phyloP scores from a whole-genome alignment of 2,797 vertebrate genomes.

The Hafferia zeledoni region DNA sequence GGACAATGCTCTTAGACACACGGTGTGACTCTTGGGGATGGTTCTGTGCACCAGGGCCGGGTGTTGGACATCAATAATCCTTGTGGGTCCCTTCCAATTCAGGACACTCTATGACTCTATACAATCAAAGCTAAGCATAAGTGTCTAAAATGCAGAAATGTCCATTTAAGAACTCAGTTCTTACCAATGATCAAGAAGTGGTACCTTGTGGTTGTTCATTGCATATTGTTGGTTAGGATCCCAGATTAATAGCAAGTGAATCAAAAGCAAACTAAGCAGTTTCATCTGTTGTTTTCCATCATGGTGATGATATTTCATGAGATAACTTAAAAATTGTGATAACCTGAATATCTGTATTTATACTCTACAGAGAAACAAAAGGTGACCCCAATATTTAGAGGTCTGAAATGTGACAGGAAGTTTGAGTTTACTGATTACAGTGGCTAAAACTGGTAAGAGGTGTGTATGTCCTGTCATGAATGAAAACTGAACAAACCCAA shows the following conservation, averaged over 20 bases:
- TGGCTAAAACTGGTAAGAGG: background rate
- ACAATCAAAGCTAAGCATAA: background rate
- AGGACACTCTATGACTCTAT: background rate
- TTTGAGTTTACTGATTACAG: background rate
- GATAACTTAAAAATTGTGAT: background rate
- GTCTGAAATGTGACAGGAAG: background rate
- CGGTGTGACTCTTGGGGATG: background rate
- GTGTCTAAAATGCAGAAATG: background rate
- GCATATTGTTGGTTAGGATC: background rate
- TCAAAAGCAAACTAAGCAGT: background rate
- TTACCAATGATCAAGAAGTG: background rate
- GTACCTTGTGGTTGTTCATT: rapidly evolving
- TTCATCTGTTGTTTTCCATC: background rate
- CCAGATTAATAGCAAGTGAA: background rate
- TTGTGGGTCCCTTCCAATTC: background rate
- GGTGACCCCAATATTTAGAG: background rate
- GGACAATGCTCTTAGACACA: background rate
- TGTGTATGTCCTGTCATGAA: background rate
- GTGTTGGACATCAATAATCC: background rate
- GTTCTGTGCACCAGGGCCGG: background rate
- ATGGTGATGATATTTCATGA: background rate
- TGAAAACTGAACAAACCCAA: background rate
- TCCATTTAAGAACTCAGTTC: background rate
- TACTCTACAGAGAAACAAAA: background rate
- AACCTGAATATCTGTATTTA: background rate